Evolutionary conservation across 2,797 vertebrate genomes (phyloP).

Genomic region (Selene dorsalis): DNA sequence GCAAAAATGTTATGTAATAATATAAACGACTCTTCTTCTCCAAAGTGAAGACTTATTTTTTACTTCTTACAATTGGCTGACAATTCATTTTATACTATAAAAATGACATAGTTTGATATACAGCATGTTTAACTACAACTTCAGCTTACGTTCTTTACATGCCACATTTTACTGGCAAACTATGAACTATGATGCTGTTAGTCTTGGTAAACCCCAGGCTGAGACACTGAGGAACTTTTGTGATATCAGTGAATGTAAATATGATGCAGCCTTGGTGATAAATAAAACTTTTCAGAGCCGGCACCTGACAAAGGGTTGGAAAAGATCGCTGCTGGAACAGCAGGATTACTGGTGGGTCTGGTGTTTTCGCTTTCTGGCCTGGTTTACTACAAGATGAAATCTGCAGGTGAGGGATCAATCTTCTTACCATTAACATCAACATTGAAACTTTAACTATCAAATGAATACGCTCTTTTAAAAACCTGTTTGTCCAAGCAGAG

Average conservation of each 20-base stretch:
- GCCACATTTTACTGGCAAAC: too few species aligned
- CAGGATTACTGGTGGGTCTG: conserved; percentile 58
- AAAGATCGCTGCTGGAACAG: conserved; percentile 53
- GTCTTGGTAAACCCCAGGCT: too few species aligned
- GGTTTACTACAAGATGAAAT: conserved; percentile 58
- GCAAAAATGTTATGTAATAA: too few species aligned
- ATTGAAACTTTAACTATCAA: not conserved
- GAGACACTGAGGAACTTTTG: not conserved
- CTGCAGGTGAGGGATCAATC: conserved; percentile 34
- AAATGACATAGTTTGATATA: too few species aligned
- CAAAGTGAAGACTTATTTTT: too few species aligned
- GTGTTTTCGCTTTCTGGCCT: conserved; percentile 41
- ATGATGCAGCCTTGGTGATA: not conserved
- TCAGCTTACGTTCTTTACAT: too few species aligned
- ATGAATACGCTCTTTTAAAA: not conserved
- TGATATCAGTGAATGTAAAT: not conserved
- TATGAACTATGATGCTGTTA: too few species aligned
- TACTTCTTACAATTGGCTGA: too few species aligned
- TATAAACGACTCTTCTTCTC: too few species aligned
- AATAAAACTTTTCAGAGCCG: conserved; percentile 39
- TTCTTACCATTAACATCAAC: not conserved
- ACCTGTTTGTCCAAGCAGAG: not conserved
- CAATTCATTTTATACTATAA: too few species aligned
- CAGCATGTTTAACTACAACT: too few species aligned
- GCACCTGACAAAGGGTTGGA: conserved; percentile 30